Evolutionary conservation across 2,888 invertebrate genomes (phyloP), one percentile per base, ranked within the genome.

Genomic region (Dasysyrphus albostriatus): DNA sequence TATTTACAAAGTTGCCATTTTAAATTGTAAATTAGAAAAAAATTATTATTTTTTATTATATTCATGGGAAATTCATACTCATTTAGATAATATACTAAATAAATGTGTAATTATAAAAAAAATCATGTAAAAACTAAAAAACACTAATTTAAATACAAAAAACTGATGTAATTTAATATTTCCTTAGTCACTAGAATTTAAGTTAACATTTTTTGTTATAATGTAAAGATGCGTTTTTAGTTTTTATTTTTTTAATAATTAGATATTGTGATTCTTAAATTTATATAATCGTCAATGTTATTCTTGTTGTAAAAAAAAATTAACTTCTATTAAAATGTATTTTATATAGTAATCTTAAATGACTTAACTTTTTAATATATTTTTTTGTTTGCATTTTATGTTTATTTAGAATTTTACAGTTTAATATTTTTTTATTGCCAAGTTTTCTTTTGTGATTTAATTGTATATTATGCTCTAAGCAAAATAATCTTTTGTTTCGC

Each of bases 181-280:
- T 75, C 79, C 88, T 83, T 88, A 88, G 88, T 88, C 88, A 88
- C 83, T 88, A 88, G 88, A 47, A 39, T 49, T 67, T 88, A 88
- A 80, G 83, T 59, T 80, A 29, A 70, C 29, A 29, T 4, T 8
- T 37, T 39, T 39, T 39, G 12, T 39, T 37, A 8, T 19, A 14
- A 16, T 39, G 54, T 73, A 58, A 19, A 51, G 37, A n/a, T 24
- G 2, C 10, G 19, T 24, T 32, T 56, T 39, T 14, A 16, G 5
- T 42, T 51, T 51, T 51, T 51, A 24, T 32, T 7, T 49, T n/a
- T 24, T 24, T 24, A 24, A 16, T 9, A n/a, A 47, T 10, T 24
- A 63, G 19, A 3, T 34, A 56, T n/a, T 72, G 70, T 72, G 39
- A 44, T 58, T 58, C 14, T 61, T 39, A 19, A 51, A 51, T 51